Evolutionary conservation across 1,140 invertebrate genomes (phyloP).

Genomic region (Listronotus bonariensis): DNA sequence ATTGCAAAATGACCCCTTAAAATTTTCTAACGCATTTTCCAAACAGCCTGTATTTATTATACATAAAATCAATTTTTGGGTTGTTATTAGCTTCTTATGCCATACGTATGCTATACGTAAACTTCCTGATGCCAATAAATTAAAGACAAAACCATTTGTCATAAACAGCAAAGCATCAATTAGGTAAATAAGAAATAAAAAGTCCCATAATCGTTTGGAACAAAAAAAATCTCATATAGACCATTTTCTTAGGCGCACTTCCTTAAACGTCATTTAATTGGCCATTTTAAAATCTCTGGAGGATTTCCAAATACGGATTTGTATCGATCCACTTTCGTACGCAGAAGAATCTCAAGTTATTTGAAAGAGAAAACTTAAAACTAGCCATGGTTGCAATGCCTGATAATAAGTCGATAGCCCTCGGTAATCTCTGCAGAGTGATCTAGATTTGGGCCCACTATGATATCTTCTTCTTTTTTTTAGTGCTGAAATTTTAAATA

Average conservation of each 20-base stretch:
- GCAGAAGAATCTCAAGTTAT: slow-evolving; percentile 34
- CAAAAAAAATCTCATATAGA: slow-evolving; percentile 22
- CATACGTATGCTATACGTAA: too few relatives aligned
- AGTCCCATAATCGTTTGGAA: slow-evolving; percentile 30
- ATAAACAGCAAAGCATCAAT: slow-evolving; percentile 33
- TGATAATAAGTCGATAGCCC: slow-evolving; percentile 38
- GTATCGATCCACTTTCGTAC: slow-evolving; percentile 38
- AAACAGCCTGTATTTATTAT: too few relatives aligned
- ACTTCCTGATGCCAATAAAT: background rate
- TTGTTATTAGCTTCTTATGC: too few relatives aligned
- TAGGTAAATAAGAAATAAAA: slow-evolving; percentile 39
- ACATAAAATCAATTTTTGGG: too few relatives aligned
- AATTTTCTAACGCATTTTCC: too few relatives aligned
- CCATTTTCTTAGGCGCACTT: slow-evolving; percentile 35
- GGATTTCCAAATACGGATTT: slow-evolving; percentile 33
- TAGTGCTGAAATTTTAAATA: too few relatives aligned
- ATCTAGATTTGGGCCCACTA: slow-evolving; percentile 31
- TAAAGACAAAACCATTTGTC: slow-evolving; percentile 5
- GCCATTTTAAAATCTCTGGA: slow-evolving; percentile 37
- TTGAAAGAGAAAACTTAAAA: slow-evolving; percentile 37
- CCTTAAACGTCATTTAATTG: slow-evolving; percentile 31
- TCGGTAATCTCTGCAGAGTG: slow-evolving; percentile 27
- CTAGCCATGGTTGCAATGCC: slow-evolving; percentile 22
- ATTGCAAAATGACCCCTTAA: too few relatives aligned
- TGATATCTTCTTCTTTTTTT: slow-evolving; percentile 3